phyloP scores from a whole-genome alignment of 2,113 vertebrate genomes.

The western clawed frog (Xenopus tropicalis) region UCB_Xtro_10.0 CM004450.2:24580501-24581000 shows the following conservation, averaged over 20 bases:
- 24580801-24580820: slow-evolving; percentile 74
- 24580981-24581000: slow-evolving; percentile 42
- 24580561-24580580: no score
- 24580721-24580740: no score
- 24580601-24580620: no score
- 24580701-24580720: no score
- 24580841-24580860: not conserved
- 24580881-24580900: slow-evolving; percentile 70
- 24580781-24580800: slow-evolving; percentile 82
- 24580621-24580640: no score
- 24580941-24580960: slow-evolving; percentile 88
- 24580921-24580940: slow-evolving; percentile 89
- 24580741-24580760: not conserved
- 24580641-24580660: no score
- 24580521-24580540: no score
- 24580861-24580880: slow-evolving; percentile 64
- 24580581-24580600: no score
- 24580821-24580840: slow-evolving; percentile 11
- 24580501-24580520: no score
- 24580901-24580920: slow-evolving; percentile 72
- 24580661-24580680: no score
- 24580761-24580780: slow-evolving; percentile 62
- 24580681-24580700: no score
- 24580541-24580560: no score
- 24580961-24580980: slow-evolving; percentile 24